Evolutionary conservation across 2,888 invertebrate genomes (phyloP).

Genomic region (Drosophila koepferae): DNA sequence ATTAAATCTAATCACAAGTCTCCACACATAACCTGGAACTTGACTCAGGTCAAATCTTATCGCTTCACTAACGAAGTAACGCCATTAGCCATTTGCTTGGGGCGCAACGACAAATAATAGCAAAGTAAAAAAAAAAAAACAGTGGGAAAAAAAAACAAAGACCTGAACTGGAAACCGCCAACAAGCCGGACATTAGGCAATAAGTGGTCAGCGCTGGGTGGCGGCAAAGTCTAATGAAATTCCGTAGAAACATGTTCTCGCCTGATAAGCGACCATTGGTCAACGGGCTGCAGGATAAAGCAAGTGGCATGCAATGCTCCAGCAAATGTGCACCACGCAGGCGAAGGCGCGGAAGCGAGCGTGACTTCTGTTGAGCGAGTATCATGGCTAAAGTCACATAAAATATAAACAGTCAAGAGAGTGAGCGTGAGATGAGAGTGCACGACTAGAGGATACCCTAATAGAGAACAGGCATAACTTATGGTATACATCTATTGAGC

Average conservation of each 20-base stretch:
- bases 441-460: too few relatives aligned
- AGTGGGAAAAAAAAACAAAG: background rate
- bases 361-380: constrained; percentile 53
- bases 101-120: constrained; percentile 54
- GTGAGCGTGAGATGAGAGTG: background rate
- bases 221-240: constrained; percentile 64
- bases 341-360: constrained; percentile 67
- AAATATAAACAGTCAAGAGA: constrained; percentile 55
- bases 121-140: constrained; percentile 45
- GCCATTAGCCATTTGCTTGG: constrained; percentile 64
- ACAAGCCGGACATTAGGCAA: constrained; percentile 66
- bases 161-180: constrained; percentile 36
- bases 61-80: constrained; percentile 77
- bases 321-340: constrained; percentile 72
- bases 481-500: too few relatives aligned
- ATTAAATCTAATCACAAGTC: background rate
- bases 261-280: constrained; percentile 82
- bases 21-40: too few relatives aligned
- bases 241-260: constrained; percentile 81
- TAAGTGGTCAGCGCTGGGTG: constrained; percentile 30
- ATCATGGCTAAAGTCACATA: constrained; percentile 19
- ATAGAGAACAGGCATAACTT: too few relatives aligned
- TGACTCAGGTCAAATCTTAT: constrained; percentile 61
- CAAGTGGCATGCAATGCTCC: constrained; percentile 56
- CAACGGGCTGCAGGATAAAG: constrained; percentile 47